A percentile compares a stretch with the other conserved stretches of the same genome.
phyloP scores from a whole-genome alignment of 2,888 invertebrate species.

The Drosophila colorata region DNA sequence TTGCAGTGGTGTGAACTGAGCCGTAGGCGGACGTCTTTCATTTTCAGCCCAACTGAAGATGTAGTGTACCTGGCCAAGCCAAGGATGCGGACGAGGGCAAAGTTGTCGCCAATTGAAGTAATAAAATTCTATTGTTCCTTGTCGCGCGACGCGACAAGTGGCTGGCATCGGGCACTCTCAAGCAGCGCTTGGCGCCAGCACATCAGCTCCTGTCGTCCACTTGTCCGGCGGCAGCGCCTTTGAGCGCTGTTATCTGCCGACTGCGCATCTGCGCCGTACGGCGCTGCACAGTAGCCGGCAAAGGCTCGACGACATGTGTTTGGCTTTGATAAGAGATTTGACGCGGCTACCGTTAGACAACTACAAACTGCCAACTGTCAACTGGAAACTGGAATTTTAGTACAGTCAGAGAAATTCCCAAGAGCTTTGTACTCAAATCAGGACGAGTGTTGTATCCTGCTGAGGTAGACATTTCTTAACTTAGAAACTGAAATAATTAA shows the following conservation, averaged over 20 bases:
- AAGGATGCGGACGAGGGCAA: neutral
- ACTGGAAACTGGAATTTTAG: neutral
- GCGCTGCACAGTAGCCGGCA: constrained; percentile 54
- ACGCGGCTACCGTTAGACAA: constrained; percentile 46
- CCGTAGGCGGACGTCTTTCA: constrained; percentile 66
- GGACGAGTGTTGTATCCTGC: neutral
- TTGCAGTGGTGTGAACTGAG: constrained; percentile 67
- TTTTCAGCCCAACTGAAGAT: constrained; percentile 70
- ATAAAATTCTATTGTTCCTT: constrained; percentile 72
- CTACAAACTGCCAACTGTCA: neutral
- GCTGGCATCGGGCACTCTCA: constrained; percentile 34
- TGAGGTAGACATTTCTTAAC: too few species aligned
- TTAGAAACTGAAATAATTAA: too few species aligned
- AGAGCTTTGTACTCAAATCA: neutral
- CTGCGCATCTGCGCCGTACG: constrained; percentile 59
- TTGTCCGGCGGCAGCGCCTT: constrained; percentile 30
- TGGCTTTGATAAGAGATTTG: constrained; percentile 62
- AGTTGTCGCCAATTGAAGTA: constrained; percentile 77
- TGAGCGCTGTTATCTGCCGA: constrained; percentile 59
- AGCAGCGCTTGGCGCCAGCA: constrained; percentile 63
- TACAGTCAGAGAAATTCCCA: neutral
- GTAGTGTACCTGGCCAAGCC: constrained; percentile 38
- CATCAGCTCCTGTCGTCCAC: constrained; percentile 9
- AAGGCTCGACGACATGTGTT: constrained; percentile 63
- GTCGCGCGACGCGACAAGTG: constrained; percentile 75